Evolutionary conservation across 92 coral and sea anemone species (phyloP), one percentile per base, ranked within the genome.

Genomic region (Porites rus): DNA sequence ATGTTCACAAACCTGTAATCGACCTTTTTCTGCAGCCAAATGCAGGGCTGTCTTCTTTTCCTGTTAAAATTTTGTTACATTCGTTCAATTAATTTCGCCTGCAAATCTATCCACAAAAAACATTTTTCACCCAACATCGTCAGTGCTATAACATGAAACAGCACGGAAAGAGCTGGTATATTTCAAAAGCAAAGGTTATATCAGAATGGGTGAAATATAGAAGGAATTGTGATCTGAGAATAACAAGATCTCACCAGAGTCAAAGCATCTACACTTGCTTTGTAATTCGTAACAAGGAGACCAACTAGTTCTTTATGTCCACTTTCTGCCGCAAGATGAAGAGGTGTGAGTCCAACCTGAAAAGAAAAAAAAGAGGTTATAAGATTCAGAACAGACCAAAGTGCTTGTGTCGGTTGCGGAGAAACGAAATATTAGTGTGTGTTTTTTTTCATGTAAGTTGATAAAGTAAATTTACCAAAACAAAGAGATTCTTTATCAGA

Each of bases 31-130:
- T 20, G 99, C 98, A 11, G 99, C 94, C 70, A 97, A 86, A 78
- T 97, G 99, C 5, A 97, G 84, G 2, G 99, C 98, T 21, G 99
- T 97, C 93, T 97, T 97, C 74, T 96, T 94, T 71, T 97, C 98
- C 99, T 97, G 88, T 17, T 17, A 7, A 56, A 58, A 56, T 74
- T 50, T 56, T 5, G 24, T 19, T 10, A 13, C 9, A 72, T 71
- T 72, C 68, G 64, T 18, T 51, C 8, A 10, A 17, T 53, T 8
- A 7, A 38, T 38, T 6, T 43, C 28, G 12, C 60, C 60, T 2
- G 14, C 60, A 13, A 13, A 38, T 38, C 60, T 10, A 54, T 2
- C 60, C 60, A 54, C 60, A 54, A 54, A 54, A 54, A 54, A 13
- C 60, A 10, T 16, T 13, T 54, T 10, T 10, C 61, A 56, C 16